These are phyloP conservation scores for Catalaphyllia jardinei DNA, from an alignment of 64 coral and sea anemone species.

Conservation along the genomic window DNA sequence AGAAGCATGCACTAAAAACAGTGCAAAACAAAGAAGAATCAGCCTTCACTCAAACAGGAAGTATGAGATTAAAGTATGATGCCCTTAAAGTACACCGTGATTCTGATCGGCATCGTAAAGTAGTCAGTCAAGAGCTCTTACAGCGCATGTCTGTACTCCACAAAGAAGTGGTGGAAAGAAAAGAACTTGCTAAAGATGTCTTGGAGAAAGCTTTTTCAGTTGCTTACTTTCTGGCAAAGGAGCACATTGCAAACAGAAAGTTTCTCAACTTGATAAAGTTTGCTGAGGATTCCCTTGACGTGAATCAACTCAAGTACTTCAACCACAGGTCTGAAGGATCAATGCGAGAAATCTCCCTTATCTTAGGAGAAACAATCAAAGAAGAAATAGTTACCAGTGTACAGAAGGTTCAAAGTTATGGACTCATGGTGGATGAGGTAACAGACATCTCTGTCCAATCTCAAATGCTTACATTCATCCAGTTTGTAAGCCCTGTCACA, in stretches of 20 bases:
- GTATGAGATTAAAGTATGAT: slow-evolving; percentile 32
- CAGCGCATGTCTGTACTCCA: slow-evolving; percentile 43
- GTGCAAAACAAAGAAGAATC: slow-evolving; percentile 43
- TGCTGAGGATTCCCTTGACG: slow-evolving; percentile 4
- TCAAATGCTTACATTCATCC: slow-evolving; percentile 56
- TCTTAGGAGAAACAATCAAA: slow-evolving; percentile 37
- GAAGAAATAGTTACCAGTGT: slow-evolving; percentile 33
- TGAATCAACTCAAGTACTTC: slow-evolving; percentile 39
- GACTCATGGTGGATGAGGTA: slow-evolving; percentile 56
- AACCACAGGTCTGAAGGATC: slow-evolving; percentile 57
- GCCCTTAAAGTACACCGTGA: slow-evolving; percentile 29
- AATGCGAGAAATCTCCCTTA: slow-evolving; percentile 40
- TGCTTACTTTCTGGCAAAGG: slow-evolving; percentile 58
- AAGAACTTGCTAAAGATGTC: too few relatives aligned
- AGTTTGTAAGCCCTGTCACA: slow-evolving; percentile 61
- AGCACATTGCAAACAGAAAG: slow-evolving; percentile 57
- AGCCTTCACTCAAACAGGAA: slow-evolving; percentile 28
- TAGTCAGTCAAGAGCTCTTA: slow-evolving; percentile 29
- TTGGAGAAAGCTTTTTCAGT: slow-evolving; percentile 45
- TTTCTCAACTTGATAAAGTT: slow-evolving; percentile 37
- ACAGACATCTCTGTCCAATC: slow-evolving; percentile 50
- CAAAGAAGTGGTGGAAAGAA: slow-evolving; percentile 32
- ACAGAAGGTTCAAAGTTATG: slow-evolving; percentile 48
- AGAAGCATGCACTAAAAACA: slow-evolving; percentile 56
- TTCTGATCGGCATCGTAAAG: slow-evolving; percentile 10